phyloP scores from a whole-genome alignment of 2,888 invertebrate species.

The Achlya flavicornis region DNA sequence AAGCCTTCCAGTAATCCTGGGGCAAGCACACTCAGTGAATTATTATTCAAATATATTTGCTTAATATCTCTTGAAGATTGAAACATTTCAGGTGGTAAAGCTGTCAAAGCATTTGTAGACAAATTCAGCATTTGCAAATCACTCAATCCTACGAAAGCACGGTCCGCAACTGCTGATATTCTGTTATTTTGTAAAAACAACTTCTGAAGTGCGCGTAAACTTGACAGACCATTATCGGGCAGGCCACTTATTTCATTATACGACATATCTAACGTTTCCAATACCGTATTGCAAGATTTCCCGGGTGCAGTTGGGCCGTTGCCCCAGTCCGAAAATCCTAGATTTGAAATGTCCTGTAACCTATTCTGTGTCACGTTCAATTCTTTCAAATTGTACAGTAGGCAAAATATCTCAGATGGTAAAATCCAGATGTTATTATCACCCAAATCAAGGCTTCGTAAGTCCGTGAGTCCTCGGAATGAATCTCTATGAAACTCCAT shows the following conservation, averaged over 20 bases:
- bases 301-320: conserved; percentile 86
- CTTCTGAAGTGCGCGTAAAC: conserved; percentile 87
- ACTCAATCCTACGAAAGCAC: conserved; percentile 88
- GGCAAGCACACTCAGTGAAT: conserved; percentile 89
- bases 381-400: conserved; percentile 86
- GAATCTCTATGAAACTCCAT: conserved; percentile 89
- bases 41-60: conserved; percentile 90
- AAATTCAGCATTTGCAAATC: conserved; percentile 89
- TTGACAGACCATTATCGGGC: conserved; percentile 88
- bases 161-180: conserved; percentile 88
- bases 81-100: conserved; percentile 91
- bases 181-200: conserved; percentile 90
- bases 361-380: conserved; percentile 91
- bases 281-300: conserved; percentile 87
- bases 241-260: conserved; percentile 88
- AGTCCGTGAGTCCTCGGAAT: conserved; percentile 86
- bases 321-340: conserved; percentile 90
- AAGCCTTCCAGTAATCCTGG: conserved; percentile 89
- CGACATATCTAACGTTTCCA: conserved; percentile 89
- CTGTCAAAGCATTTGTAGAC: conserved; percentile 90
- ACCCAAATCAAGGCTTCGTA: conserved; percentile 87
- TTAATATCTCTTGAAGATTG: conserved; percentile 88
- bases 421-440: conserved; percentile 91
- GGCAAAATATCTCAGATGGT: conserved; percentile 89
- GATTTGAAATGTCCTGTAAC: conserved; percentile 89